Percentiles rank a stretch among this genome's conserved stretches.
These are phyloP conservation scores for Papilio machaon DNA, from an alignment of 1,140 invertebrate species.

Conservation along the genomic window DNA sequence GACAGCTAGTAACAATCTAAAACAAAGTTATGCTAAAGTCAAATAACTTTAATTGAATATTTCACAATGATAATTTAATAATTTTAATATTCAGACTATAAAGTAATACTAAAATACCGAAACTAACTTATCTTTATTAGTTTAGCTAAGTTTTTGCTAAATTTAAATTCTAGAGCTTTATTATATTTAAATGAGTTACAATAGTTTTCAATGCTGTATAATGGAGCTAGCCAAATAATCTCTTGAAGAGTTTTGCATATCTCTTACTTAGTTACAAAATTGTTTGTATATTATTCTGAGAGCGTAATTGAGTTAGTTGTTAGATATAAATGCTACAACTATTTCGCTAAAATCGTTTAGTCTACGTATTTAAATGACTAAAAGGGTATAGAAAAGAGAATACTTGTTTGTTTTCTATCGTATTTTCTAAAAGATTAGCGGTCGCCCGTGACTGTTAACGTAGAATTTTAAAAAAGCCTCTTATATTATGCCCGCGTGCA, in stretches of 20 bases:
- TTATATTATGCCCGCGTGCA: too few species aligned
- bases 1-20: too few species aligned
- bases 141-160: neutral
- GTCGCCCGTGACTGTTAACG: too few species aligned
- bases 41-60: neutral
- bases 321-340: neutral
- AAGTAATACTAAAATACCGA: neutral
- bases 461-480: too few species aligned
- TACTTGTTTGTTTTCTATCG: too few species aligned
- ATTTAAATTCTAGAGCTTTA: constrained; percentile 7
- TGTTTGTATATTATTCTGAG: neutral
- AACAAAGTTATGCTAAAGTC: neutral
- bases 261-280: constrained; percentile 8
- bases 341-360: neutral
- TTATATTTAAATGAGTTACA: constrained; percentile 23
- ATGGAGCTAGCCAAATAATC: neutral
- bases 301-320: neutral
- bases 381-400: too few species aligned
- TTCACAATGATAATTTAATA: neutral
- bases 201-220: neutral
- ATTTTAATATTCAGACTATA: neutral
- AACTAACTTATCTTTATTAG: constrained; percentile 14
- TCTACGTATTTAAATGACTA: neutral
- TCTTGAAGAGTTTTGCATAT: constrained; percentile 18
- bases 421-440: too few species aligned